Percentiles rank a stretch among this genome's conserved stretches.
These are phyloP conservation scores for Orthosia gothica DNA, from an alignment of 2,888 invertebrate species.

Conservation along the genomic window DNA sequence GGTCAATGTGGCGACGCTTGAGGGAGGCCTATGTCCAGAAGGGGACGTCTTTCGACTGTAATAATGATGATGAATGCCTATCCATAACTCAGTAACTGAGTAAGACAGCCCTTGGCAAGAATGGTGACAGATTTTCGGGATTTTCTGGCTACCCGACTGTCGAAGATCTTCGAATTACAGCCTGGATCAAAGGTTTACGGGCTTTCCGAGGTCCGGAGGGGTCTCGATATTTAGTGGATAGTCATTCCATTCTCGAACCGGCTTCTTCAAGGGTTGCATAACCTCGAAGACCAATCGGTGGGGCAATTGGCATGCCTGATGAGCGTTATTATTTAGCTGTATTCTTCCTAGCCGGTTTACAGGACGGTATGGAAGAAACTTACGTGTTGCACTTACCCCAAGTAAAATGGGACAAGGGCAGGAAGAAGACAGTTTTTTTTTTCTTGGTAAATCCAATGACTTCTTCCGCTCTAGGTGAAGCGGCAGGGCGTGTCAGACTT, in stretches of 20 bases:
- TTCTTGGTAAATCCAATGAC: too few species aligned
- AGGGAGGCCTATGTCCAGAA: too few species aligned
- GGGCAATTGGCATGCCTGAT: not conserved
- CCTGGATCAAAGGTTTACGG: not conserved
- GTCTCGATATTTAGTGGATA: not conserved
- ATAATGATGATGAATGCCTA: too few species aligned
- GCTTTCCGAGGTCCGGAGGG: not conserved
- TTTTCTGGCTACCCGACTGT: not conserved
- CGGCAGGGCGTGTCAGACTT: too few species aligned
- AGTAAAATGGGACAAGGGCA: not conserved
- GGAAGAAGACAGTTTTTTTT: too few species aligned
- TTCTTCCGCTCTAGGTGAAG: too few species aligned
- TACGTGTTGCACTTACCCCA: too few species aligned
- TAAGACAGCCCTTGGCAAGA: not conserved
- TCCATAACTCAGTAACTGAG: not conserved
- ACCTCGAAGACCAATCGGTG: not conserved
- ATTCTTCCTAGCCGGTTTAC: too few species aligned
- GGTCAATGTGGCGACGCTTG: too few species aligned
- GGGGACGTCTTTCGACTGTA: too few species aligned
- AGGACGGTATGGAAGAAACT: too few species aligned
- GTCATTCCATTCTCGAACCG: not conserved
- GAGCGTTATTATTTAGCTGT: too few species aligned
- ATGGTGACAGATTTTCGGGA: not conserved
- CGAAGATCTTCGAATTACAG: not conserved
- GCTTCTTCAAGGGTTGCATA: not conserved